Conservation (phyloP, 2,888 invertebrate genomes). For the Microplitis manilae region DNA sequence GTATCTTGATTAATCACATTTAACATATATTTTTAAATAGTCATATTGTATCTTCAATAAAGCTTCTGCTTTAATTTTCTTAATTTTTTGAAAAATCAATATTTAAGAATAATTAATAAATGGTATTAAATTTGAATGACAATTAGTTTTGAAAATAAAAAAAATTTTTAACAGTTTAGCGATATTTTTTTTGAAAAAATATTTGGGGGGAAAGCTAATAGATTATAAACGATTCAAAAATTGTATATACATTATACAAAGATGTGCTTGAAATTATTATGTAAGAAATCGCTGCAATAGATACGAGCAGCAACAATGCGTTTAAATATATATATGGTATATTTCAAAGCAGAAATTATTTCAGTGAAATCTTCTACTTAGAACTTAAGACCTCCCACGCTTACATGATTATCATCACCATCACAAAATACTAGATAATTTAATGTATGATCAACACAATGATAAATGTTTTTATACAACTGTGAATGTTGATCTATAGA, state of each 20-base stretch:
- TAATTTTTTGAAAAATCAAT: too few species aligned
- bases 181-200: neutral
- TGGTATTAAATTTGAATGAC: too few species aligned
- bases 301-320: neutral
- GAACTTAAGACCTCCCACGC: constrained; percentile 19
- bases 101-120: too few species aligned
- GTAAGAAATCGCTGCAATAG: constrained; percentile 40
- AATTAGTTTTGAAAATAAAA: too few species aligned
- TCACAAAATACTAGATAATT: constrained; percentile 8
- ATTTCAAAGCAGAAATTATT: constrained; percentile 14
- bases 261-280: constrained; percentile 46
- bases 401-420: constrained; percentile 21
- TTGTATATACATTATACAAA: constrained; percentile 32
- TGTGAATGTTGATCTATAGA: neutral
- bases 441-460: neutral
- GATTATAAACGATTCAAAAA: neutral
- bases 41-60: too few species aligned
- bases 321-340: constrained; percentile 9
- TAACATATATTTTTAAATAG: too few species aligned
- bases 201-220: neutral
- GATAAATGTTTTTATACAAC: neutral
- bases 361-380: constrained; percentile 13
- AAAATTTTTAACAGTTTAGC: too few species aligned
- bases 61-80: too few species aligned
- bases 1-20: too few species aligned